Evolutionary conservation across 1,140 invertebrate species (phyloP), one percentile per base, ranked within the genome.

Genomic region (Drosophila pseudoananassae): DNA sequence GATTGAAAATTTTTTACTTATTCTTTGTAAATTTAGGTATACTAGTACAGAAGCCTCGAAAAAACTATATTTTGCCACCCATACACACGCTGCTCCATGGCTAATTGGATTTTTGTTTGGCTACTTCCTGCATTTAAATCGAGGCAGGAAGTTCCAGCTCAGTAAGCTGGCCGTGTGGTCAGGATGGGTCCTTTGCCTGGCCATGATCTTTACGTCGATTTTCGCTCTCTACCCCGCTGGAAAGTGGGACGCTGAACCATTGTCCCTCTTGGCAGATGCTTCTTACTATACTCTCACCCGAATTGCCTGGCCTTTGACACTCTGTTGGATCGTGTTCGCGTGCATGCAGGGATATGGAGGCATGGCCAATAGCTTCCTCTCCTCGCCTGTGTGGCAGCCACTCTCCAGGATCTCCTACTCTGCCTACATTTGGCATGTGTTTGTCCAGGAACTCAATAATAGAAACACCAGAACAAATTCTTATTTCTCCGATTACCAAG

Each of bases 271-370:
- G 3, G 92, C 93, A 49, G 92, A 93, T 1, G 93, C 94, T 1
- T 92, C 95, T 10, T 96, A 96, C 66, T 93, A 93, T 1, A 92
- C 94, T 5, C 92, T 95, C 3, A 92, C 94, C 45, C 92, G 95
- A 33, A 92, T 94, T 2, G 87, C 92, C 0, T 96, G 95, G 93
- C 92, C 93, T 0, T 4, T 94, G 0, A 92, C 92, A 1, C 46
- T 96, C 3, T 92, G 92, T 1, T 96, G 95, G 95, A 92, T 96
- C 3, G 93, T 96, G 7, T 94, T 95, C 53, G 94, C 94, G 1
- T 95, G 95, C 72, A 90, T 92, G 4, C 92, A 93, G 53, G 94
- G 94, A 45, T 94, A 94, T 85, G 95, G 94, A 80, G 95, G 93
- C 75, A 89, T 91, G 17, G 89, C 93, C 23, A 93, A 93, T 61